Evolutionary conservation across 2,888 invertebrate genomes (phyloP).

Genomic region (Nomada ruficornis): DNA sequence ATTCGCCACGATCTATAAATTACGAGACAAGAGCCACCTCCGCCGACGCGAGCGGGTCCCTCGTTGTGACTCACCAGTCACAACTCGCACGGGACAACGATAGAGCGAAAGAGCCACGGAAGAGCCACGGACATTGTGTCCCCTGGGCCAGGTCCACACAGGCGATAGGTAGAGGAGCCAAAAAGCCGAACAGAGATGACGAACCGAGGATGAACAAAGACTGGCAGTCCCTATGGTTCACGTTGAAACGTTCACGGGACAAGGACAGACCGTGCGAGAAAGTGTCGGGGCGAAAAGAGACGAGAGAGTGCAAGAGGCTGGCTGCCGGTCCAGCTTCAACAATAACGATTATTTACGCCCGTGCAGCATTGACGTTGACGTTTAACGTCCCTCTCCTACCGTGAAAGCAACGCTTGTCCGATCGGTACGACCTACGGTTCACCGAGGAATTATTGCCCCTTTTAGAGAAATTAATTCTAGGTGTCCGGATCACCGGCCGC

Average conservation of each 20-base stretch:
- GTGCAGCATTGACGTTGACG: conserved; percentile 79
- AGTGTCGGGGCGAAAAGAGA: no score
- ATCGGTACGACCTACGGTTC: conserved; percentile 52
- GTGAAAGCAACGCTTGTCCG: conserved; percentile 61
- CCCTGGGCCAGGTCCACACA: neutral
- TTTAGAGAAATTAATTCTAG: conserved; percentile 67
- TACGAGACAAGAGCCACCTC: conserved; percentile 75
- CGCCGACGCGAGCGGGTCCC: conserved; percentile 67
- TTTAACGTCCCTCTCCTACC: conserved; percentile 78
- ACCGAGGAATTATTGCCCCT: conserved; percentile 58
- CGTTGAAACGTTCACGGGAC: neutral
- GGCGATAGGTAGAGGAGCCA: conserved; percentile 19
- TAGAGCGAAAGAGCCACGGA: conserved; percentile 43
- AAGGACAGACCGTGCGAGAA: neutral
- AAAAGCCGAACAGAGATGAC: neutral
- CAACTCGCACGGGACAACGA: conserved; percentile 53
- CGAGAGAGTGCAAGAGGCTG: conserved; percentile 37
- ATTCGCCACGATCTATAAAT: conserved; percentile 81
- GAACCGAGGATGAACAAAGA: neutral
- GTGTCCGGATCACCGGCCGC: conserved; percentile 51
- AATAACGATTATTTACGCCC: conserved; percentile 82
- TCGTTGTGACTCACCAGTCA: conserved; percentile 74
- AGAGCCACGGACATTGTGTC: conserved; percentile 45
- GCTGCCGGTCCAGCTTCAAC: conserved; percentile 74
- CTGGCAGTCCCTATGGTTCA: no score